These are phyloP conservation scores for Phrynocephalus forsythii DNA, from an alignment of 2,797 vertebrate genomes.

Conservation along the genomic window DNA sequence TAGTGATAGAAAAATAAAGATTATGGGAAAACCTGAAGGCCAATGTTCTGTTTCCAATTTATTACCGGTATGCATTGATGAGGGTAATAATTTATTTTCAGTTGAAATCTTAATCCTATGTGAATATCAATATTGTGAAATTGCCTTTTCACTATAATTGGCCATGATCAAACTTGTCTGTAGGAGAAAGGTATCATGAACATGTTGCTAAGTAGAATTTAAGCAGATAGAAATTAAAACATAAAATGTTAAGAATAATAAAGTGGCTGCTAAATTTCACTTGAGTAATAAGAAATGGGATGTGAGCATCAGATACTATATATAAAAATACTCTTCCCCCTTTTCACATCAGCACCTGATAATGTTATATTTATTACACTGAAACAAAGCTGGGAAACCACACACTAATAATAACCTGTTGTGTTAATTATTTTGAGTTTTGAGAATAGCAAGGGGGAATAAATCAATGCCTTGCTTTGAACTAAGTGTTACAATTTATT, in stretches of 20 bases:
- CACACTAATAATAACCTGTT: too few species aligned
- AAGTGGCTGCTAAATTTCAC: background rate
- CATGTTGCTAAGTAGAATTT: background rate
- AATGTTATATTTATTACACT: background rate
- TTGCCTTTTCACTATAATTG: slow-evolving; percentile 8
- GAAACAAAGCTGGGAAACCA: slow-evolving; percentile 3
- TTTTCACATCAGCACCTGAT: background rate
- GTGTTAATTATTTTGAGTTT: too few species aligned
- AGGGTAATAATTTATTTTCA: background rate
- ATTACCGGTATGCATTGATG: slow-evolving; percentile 27
- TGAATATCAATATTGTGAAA: background rate
- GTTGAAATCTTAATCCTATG: background rate
- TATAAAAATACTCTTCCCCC: background rate
- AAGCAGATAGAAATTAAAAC: background rate
- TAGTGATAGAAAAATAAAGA: slow-evolving; percentile 23
- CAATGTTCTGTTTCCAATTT: slow-evolving; percentile 22
- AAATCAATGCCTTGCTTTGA: too few species aligned
- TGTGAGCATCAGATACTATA: background rate
- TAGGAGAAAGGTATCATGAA: background rate
- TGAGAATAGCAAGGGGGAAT: too few species aligned
- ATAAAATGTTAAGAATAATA: background rate
- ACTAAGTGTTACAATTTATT: too few species aligned
- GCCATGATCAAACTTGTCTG: background rate
- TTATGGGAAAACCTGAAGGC: slow-evolving; percentile 4
- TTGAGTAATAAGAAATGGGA: background rate